A percentile compares a stretch with the other conserved stretches of the same genome.
phyloP scores from a whole-genome alignment of 1,140 invertebrate species.

The Plectus sambesii region DNA sequence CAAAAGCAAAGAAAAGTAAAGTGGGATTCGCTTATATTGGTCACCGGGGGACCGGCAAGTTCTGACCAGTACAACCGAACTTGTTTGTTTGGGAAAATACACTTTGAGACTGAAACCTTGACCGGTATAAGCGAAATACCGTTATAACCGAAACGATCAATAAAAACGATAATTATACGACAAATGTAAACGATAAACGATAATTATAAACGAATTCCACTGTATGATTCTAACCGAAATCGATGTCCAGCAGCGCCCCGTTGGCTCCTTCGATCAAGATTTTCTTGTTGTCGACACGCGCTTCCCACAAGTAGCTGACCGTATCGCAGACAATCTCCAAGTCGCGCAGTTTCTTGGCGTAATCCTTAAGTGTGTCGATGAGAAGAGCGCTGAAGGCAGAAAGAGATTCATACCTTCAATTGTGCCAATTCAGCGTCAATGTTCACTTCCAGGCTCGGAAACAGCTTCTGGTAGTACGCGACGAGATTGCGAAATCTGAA shows the following conservation, averaged over 20 bases:
- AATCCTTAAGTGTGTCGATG: conserved; percentile 50
- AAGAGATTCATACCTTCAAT: neutral
- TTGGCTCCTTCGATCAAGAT: conserved; percentile 85
- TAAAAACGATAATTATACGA: neutral
- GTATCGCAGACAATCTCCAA: conserved; percentile 66
- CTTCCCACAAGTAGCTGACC: conserved; percentile 66
- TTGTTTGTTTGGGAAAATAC: too few relatives aligned
- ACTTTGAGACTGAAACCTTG: too few relatives aligned
- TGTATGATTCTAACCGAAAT: conserved; percentile 68
- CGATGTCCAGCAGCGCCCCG: conserved; percentile 86
- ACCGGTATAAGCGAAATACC: too few relatives aligned
- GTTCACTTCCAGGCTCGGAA: too few relatives aligned
- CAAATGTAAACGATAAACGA: too few relatives aligned
- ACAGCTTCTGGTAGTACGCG: neutral
- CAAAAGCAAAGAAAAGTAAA: conserved; percentile 8
- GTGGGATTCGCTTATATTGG: too few relatives aligned
- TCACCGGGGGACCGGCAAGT: too few relatives aligned
- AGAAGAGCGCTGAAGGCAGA: neutral
- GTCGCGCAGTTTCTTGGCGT: conserved; percentile 57
- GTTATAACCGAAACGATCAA: too few relatives aligned
- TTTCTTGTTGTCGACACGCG: conserved; percentile 56
- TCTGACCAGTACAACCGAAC: too few relatives aligned
- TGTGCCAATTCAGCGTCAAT: neutral
- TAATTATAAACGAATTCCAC: too few relatives aligned
- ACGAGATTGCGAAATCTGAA: conserved; percentile 68